Evolutionary conservation across 2,113 vertebrate species (phyloP).

Genomic region (Tringa solitaria): DNA sequence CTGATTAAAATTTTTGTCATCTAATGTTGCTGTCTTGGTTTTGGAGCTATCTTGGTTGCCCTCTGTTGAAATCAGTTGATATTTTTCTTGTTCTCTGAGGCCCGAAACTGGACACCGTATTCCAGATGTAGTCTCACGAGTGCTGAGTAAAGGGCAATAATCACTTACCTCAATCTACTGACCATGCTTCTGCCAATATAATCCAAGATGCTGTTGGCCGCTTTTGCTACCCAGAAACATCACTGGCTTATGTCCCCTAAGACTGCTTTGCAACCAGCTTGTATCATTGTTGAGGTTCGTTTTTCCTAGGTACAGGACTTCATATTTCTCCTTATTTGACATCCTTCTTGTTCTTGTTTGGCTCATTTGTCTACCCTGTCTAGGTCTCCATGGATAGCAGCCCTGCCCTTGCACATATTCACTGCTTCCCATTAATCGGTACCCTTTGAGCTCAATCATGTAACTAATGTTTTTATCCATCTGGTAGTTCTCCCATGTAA

Average conservation of each 20-base stretch:
- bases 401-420: not conserved
- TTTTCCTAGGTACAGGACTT: not conserved
- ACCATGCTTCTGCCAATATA: not conserved
- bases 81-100: not conserved
- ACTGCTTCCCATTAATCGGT: not conserved
- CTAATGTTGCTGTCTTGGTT: not conserved
- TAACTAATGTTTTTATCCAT: not conserved
- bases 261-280: not conserved
- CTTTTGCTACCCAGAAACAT: not conserved
- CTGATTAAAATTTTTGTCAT: not conserved
- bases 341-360: not conserved
- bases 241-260: not conserved
- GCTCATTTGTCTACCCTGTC: not conserved
- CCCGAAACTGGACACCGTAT: not conserved
- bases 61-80: not conserved
- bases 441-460: not conserved
- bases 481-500: not conserved
- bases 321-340: not conserved
- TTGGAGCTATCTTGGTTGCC: not conserved
- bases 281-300: not conserved
- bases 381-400: not conserved
- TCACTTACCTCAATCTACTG: not conserved
- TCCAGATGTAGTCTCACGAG: not conserved
- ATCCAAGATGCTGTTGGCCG: not conserved
- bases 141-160: not conserved